A percentile compares a stretch with the other conserved stretches of the same genome.
phyloP scores from a whole-genome alignment of 1,140 invertebrate genomes.

The Rhynchophorus ferrugineus region DNA sequence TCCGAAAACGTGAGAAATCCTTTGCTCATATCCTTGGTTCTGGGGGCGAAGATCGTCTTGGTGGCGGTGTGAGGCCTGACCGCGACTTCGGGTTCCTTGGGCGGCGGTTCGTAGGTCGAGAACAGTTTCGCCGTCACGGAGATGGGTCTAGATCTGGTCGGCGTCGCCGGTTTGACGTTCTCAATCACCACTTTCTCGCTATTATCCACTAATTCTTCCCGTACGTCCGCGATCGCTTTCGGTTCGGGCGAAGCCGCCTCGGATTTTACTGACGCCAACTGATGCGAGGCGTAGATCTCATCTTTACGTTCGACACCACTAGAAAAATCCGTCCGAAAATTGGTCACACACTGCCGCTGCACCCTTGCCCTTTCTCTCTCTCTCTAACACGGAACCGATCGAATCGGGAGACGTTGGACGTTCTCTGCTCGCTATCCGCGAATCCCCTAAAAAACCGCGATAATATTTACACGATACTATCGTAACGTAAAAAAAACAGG shows the following conservation, averaged over 20 bases:
- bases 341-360: conserved; percentile 3
- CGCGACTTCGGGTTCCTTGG: conserved; percentile 13
- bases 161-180: neutral
- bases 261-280: conserved; percentile 43
- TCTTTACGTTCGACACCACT: conserved; percentile 81
- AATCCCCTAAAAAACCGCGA: too few relatives aligned
- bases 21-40: conserved; percentile 88
- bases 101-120: conserved; percentile 8
- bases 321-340: conserved; percentile 40
- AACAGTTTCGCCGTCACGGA: conserved; percentile 27
- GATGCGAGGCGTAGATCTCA: conserved; percentile 75
- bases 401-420: neutral
- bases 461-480: neutral
- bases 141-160: conserved; percentile 29
- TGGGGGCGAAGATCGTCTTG: conserved; percentile 71
- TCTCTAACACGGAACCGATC: neutral
- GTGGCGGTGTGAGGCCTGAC: conserved; percentile 56
- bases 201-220: conserved; percentile 16
- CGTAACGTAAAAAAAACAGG: conserved; percentile 2
- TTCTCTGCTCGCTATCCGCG: neutral
- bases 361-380: neutral
- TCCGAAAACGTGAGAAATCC: conserved; percentile 83
- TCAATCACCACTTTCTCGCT: conserved; percentile 2
- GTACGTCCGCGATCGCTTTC: conserved; percentile 14
- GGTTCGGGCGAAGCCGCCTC: conserved; percentile 12